These are phyloP conservation scores for Elegia similella DNA, from an alignment of 2,888 invertebrate species.

Conservation along the genomic window DNA sequence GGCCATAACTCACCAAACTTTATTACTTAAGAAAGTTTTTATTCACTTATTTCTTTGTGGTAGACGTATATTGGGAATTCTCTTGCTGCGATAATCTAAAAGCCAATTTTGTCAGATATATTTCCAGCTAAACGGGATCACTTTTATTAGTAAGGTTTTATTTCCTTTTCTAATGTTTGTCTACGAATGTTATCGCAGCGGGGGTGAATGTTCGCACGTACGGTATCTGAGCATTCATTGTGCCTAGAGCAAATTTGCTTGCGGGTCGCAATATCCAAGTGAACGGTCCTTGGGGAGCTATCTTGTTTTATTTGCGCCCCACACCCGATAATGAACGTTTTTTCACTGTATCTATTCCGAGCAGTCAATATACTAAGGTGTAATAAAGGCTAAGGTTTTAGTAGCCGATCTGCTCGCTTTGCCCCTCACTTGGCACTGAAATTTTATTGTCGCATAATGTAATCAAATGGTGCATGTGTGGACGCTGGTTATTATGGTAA, in stretches of 20 bases:
- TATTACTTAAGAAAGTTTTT: conserved; percentile 16
- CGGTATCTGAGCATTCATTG: conserved; percentile 70
- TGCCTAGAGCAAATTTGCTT: conserved; percentile 77
- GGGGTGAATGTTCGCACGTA: conserved; percentile 49
- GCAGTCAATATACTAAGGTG: conserved; percentile 68
- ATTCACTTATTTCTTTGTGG: conserved; percentile 12
- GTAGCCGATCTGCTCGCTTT: conserved; percentile 36
- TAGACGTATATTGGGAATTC: conserved; percentile 11
- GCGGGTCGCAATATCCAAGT: conserved; percentile 74
- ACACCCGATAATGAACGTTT: conserved; percentile 75
- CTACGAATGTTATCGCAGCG: conserved; percentile 55
- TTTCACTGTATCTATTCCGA: conserved; percentile 57
- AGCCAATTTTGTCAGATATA: conserved; percentile 7
- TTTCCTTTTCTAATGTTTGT: conserved; percentile 37
- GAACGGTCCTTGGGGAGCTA: conserved; percentile 68
- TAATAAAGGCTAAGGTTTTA: conserved; percentile 61
- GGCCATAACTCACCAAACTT: conserved; percentile 14
- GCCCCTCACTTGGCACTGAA: conserved; percentile 43
- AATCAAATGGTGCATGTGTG: conserved; percentile 46
- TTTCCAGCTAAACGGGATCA: conserved; percentile 7
- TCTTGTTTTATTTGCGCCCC: conserved; percentile 72
- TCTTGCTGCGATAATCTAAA: neutral
- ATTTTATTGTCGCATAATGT: conserved; percentile 52
- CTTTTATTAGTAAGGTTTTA: conserved; percentile 24
- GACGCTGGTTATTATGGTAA: conserved; percentile 26